Conservation (phyloP, 2,888 invertebrate species). For the Biston stratarius region DNA sequence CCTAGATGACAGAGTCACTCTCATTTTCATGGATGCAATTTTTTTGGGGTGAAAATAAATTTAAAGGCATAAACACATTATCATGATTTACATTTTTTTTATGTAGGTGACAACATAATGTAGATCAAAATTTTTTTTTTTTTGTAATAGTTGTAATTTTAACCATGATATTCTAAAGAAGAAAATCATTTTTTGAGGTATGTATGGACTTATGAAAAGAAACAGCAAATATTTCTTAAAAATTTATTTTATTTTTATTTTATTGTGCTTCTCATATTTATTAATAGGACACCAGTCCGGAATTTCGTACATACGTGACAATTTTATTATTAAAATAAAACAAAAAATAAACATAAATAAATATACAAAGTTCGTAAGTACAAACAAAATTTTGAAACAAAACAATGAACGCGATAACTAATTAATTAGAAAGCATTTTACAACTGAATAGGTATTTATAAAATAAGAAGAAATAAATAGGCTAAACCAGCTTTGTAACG, state of each 20-base stretch:
- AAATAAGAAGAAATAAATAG: not conserved
- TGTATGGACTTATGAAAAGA: slow-evolving; percentile 35
- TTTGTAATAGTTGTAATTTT: too few relatives aligned
- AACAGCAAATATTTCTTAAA: slow-evolving; percentile 67
- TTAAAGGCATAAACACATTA: too few relatives aligned
- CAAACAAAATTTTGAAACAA: slow-evolving; percentile 56
- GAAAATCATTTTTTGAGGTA: not conserved
- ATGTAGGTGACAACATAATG: too few relatives aligned
- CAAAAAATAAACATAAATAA: slow-evolving; percentile 74
- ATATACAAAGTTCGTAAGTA: slow-evolving; percentile 54
- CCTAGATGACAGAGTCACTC: not conserved
- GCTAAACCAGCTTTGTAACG: not conserved
- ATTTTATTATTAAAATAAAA: slow-evolving; percentile 69
- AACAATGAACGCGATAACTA: slow-evolving; percentile 43
- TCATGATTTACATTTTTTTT: too few relatives aligned
- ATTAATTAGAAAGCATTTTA: slow-evolving; percentile 25
- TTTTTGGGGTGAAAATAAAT: too few relatives aligned
- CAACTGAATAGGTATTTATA: slow-evolving; percentile 8
- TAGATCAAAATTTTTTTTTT: too few relatives aligned
- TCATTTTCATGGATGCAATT: not conserved
- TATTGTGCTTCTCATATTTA: slow-evolving; percentile 84
- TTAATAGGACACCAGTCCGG: slow-evolving; percentile 70
- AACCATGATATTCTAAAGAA: too few relatives aligned
- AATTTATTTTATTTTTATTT: slow-evolving; percentile 84
- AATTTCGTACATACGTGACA: slow-evolving; percentile 75